phyloP scores from a whole-genome alignment of 2,797 vertebrate species.

The Typhlichthys eigenmanni region DNA sequence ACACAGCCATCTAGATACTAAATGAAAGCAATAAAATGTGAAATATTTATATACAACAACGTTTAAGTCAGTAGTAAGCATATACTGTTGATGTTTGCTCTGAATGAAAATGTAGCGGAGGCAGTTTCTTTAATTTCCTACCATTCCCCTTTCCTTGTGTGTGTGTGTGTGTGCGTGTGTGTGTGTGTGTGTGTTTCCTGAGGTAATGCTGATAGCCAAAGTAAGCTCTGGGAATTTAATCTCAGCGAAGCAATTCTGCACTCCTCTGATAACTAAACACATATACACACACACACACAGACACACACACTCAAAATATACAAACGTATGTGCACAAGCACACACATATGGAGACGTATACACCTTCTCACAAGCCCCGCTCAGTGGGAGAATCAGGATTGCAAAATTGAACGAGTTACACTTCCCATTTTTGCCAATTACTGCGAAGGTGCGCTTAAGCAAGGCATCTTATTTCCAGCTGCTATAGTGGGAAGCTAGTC shows the following conservation, averaged over 20 bases:
- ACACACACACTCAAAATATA: constrained; percentile 8
- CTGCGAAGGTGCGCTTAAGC: constrained; percentile 38
- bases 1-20: constrained; percentile 28
- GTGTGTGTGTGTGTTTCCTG: constrained; percentile 53
- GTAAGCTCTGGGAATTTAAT: constrained; percentile 74
- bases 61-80: constrained; percentile 40
- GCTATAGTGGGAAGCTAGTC: too few relatives aligned
- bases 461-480: constrained; percentile 32
- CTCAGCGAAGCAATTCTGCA: constrained; percentile 69
- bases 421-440: constrained; percentile 10
- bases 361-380: constrained; percentile 38
- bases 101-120: constrained; percentile 62
- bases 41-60: too few relatives aligned
- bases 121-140: constrained; percentile 20
- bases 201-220: constrained; percentile 73
- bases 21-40: constrained; percentile 31
- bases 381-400: constrained; percentile 7
- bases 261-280: constrained; percentile 69
- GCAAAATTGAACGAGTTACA: constrained; percentile 14
- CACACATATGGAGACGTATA: constrained; percentile 3
- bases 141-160: constrained; percentile 39
- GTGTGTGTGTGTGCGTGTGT: constrained; percentile 15
- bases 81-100: constrained; percentile 57
- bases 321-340: constrained; percentile 7
- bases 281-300: constrained; percentile 30